These are phyloP conservation scores for Cephus rjabovi DNA, from an alignment of 2,888 invertebrate genomes.

Conservation along the genomic window DNA sequence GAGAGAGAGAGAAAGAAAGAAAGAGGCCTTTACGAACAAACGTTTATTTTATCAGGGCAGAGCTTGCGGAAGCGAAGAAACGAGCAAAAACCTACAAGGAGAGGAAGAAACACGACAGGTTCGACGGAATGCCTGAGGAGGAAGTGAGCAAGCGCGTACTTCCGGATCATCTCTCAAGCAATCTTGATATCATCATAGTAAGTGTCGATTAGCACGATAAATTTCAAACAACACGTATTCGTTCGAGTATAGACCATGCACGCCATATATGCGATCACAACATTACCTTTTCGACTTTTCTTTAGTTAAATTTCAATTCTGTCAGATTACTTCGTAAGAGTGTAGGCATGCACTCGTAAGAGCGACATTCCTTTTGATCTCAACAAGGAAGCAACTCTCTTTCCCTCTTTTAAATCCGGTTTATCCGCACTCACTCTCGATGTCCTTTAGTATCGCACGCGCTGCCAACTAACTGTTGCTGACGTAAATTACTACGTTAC, in stretches of 20 bases:
- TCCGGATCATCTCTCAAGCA: slow-evolving; percentile 93
- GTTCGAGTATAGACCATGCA: background rate
- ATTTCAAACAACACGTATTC: background rate
- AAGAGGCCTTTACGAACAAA: background rate
- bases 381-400: background rate
- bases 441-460: too few relatives aligned
- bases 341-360: too few relatives aligned
- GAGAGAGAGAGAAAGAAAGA: background rate
- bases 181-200: slow-evolving; percentile 98
- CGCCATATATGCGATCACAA: too few relatives aligned
- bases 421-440: background rate
- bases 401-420: background rate
- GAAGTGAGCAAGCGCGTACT: slow-evolving; percentile 93
- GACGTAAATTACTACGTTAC: background rate
- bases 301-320: background rate
- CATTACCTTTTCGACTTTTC: background rate
- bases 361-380: background rate
- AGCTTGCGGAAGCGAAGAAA: slow-evolving; percentile 65
- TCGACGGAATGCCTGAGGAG: slow-evolving; percentile 96
- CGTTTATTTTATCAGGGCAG: slow-evolving; percentile 51
- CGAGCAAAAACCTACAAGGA: slow-evolving; percentile 74
- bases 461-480: background rate
- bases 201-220: slow-evolving; percentile 68
- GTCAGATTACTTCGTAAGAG: background rate
- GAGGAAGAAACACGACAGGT: slow-evolving; percentile 93